These are phyloP conservation scores for Carduelis carduelis DNA, from an alignment of 2,797 vertebrate species.

Conservation along the genomic window DNA sequence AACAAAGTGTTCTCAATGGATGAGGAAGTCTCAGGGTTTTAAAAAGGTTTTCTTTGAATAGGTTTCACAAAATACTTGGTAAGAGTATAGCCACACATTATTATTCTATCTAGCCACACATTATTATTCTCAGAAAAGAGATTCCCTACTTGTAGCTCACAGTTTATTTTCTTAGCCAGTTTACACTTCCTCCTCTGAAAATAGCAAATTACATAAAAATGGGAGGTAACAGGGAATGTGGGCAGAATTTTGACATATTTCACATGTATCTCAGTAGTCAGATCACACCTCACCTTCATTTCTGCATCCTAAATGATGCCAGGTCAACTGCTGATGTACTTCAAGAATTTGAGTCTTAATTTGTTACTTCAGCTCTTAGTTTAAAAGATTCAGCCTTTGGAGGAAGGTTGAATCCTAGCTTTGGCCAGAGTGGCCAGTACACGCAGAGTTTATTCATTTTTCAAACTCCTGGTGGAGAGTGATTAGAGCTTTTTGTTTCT, in stretches of 20 bases:
- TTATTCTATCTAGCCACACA: neutral
- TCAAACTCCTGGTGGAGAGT: neutral
- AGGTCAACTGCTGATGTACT: neutral
- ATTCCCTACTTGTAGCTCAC: neutral
- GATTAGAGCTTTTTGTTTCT: neutral
- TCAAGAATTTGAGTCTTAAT: neutral
- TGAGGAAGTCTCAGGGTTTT: neutral
- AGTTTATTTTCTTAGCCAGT: neutral
- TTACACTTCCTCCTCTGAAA: neutral
- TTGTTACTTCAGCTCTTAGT: neutral
- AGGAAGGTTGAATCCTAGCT: neutral
- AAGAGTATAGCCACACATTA: neutral
- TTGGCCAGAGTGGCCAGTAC: neutral
- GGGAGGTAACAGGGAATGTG: neutral
- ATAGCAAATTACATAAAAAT: neutral
- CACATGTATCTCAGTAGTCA: neutral
- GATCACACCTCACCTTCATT: neutral
- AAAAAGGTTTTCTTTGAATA: neutral
- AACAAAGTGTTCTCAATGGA: neutral
- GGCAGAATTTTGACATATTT: neutral
- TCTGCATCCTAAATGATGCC: fast-evolving
- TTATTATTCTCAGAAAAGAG: neutral
- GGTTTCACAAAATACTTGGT: neutral
- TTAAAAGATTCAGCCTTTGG: neutral
- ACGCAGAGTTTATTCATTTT: neutral